A percentile compares a stretch with the other conserved stretches of the same genome.
Evolutionary conservation across 2,113 vertebrate genomes (phyloP).

Genomic region (Pogonocichla stellata): DNA sequence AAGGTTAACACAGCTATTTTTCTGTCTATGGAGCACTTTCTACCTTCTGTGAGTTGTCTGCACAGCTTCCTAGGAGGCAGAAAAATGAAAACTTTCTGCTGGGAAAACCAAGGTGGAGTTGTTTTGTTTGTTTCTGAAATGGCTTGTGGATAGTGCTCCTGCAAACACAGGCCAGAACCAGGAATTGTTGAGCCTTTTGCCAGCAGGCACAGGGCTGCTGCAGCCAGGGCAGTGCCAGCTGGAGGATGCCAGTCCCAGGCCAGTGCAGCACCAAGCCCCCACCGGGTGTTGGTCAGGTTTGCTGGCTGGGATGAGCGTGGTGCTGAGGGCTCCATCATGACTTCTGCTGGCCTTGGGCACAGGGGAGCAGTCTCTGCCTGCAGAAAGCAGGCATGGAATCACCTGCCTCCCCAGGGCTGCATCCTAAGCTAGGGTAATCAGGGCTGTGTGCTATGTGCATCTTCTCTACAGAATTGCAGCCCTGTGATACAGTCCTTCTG

Average conservation of each 20-base stretch:
- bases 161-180: neutral
- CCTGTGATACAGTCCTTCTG: neutral
- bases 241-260: neutral
- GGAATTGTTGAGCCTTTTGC: neutral
- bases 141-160: neutral
- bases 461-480: fast-evolving
- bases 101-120: neutral
- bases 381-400: fast-evolving
- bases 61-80: neutral
- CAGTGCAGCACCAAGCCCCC: neutral
- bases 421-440: neutral
- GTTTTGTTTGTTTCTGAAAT: neutral
- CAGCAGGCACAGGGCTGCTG: fast-evolving
- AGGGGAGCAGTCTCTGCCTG: neutral
- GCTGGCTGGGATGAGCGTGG: neutral
- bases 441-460: fast-evolving
- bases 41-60: neutral
- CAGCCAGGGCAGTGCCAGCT: neutral
- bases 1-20: neutral
- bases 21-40: neutral
- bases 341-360: neutral
- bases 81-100: neutral
- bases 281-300: neutral
- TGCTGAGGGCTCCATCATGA: fast-evolving
- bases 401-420: neutral